Base-by-base conservation (phyloP, 2,797 vertebrate genomes). In the Syndactyla subalaris region DNA sequence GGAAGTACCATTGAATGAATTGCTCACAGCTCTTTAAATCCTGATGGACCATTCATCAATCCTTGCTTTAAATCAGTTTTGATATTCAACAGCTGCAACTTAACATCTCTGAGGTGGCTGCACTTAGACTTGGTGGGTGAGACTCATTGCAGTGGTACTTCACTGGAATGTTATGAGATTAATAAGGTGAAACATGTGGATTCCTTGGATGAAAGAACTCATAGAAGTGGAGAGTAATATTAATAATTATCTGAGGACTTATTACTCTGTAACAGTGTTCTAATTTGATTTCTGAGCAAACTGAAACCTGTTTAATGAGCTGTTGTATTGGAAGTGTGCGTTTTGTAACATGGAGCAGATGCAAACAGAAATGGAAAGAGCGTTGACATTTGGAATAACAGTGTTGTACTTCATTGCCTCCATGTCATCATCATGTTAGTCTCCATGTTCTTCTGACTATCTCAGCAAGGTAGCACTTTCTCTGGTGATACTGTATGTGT, bases 241-340 rank as follows among this genome's bases (percentile, higher is more conserved):
- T 93, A 89, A 94, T 90, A 93, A 85, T 94, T 89, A 68, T 96
- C 75, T 91, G 71, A 88, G 76, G 73, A 87, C 76, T 95, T 96
- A 85, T 43, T 72, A 94, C 92, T 89, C 91, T 93, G 87, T 95
- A 84, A 76, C 61, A 61, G 26, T 57, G 26, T 70, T 93, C 81
- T 96, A 91, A 96, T 97, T 90, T 96, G 83, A 95, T 92, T 91
- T 89, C 88, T 55, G 77, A 97, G 85, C 90, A 95, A 97, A 97
- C 82, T 86, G 93, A 95, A 96, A 88, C 77, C 73, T 92, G 81
- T 96, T 96, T 96, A 97, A 97, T 98, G 96, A 96, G 77, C 96
- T 97, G 89, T 90, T 95, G 83, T 67, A 73, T 93, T 43, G 57
- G 51, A 83, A 80, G 48, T 93, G 57, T 79, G 55, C 10, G 4